Evolutionary conservation across 92 coral and sea anemone species (phyloP).

Genomic region (Phenganax stokvisi): DNA sequence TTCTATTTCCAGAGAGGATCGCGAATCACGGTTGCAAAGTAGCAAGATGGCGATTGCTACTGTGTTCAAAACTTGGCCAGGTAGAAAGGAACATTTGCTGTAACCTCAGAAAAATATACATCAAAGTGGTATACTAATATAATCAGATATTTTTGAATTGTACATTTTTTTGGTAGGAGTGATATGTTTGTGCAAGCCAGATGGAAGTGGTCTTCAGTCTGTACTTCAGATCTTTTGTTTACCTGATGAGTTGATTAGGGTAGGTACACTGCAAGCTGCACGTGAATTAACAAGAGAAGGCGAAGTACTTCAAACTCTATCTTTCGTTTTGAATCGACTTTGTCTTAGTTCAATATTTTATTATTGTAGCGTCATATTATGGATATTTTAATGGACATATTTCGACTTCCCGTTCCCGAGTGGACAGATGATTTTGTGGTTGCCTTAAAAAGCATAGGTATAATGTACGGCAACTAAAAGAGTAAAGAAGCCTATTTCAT

Average conservation of each 20-base stretch:
- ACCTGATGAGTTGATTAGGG: slow-evolving; percentile 83
- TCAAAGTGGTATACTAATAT: background rate
- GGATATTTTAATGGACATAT: slow-evolving; percentile 87
- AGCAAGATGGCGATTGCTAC: slow-evolving; percentile 92
- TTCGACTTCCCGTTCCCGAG: slow-evolving; percentile 76
- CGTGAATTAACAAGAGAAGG: background rate
- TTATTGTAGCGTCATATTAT: slow-evolving; percentile 67
- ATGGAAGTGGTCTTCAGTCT: slow-evolving; percentile 94
- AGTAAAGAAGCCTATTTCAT: too few relatives aligned
- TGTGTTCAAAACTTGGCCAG: slow-evolving; percentile 86
- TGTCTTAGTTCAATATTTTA: background rate
- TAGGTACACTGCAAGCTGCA: slow-evolving; percentile 25
- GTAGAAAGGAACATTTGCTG: slow-evolving; percentile 31
- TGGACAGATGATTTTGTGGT: slow-evolving; percentile 91
- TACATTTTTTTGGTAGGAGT: slow-evolving; percentile 51
- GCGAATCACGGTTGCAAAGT: slow-evolving; percentile 62
- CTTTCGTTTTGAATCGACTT: background rate
- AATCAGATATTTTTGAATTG: background rate
- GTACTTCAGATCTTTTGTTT: slow-evolving; percentile 86
- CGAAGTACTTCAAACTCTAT: background rate
- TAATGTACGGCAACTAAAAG: background rate
- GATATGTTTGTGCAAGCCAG: slow-evolving; percentile 84
- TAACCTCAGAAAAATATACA: background rate
- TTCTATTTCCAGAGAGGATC: slow-evolving; percentile 63
- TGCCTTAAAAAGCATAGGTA: slow-evolving; percentile 89